phyloP scores from a whole-genome alignment of 2,888 invertebrate species.

The Macrophya annulata region DNA sequence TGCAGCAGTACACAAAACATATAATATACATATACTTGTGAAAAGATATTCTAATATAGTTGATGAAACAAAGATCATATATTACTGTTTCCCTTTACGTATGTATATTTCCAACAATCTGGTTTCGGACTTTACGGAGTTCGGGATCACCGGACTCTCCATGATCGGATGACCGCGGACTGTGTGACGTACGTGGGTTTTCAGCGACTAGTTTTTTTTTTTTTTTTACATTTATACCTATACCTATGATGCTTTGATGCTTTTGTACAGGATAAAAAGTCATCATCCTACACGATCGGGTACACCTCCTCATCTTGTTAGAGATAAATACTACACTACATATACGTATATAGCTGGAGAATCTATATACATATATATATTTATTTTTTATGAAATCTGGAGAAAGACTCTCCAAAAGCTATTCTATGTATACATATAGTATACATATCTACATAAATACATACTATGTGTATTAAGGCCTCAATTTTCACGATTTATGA shows the following conservation, averaged over 20 bases:
- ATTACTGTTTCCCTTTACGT: background rate
- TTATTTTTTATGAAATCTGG: background rate
- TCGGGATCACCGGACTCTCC: background rate
- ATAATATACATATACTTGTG: too few relatives aligned
- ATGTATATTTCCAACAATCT: background rate
- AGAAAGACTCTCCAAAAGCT: constrained; percentile 1
- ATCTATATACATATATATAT: background rate
- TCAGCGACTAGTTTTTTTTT: background rate
- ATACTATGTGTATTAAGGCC: background rate
- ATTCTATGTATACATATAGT: background rate
- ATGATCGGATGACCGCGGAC: constrained; percentile 7
- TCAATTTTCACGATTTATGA: constrained; percentile 15
- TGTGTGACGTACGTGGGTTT: constrained; percentile 34
- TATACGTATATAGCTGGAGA: background rate
- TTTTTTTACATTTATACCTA: background rate
- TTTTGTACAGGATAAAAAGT: constrained; percentile 27
- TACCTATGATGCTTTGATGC: background rate
- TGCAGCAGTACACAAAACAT: too few relatives aligned
- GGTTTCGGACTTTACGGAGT: background rate
- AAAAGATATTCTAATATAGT: background rate
- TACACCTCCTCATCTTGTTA: background rate
- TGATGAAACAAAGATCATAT: background rate
- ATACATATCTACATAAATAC: background rate
- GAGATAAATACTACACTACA: background rate
- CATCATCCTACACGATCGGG: background rate